Conservation (phyloP, 2,888 invertebrate species). For the Galeopsomyia nigrocyanea region DNA sequence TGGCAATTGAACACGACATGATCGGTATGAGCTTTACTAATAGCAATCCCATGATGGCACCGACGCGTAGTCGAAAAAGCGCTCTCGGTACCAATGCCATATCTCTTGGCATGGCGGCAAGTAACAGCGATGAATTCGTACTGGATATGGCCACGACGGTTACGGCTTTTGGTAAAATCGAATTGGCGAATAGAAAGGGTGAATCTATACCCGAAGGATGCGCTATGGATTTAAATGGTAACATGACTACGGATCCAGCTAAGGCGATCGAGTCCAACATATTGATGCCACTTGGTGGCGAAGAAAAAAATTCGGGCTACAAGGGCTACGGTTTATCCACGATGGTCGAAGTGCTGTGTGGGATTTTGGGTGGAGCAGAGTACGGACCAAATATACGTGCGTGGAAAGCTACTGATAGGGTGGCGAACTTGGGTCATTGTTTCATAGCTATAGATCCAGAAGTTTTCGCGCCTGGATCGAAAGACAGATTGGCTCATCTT, state of each 20-base stretch:
- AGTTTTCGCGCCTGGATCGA: slow-evolving; percentile 85
- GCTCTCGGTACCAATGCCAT: slow-evolving; percentile 93
- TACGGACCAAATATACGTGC: slow-evolving; percentile 85
- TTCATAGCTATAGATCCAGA: slow-evolving; percentile 89
- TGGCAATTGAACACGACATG: slow-evolving; percentile 79
- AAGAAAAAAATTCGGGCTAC: slow-evolving; percentile 83
- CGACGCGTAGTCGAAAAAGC: slow-evolving; percentile 83
- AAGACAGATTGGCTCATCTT: slow-evolving; percentile 79
- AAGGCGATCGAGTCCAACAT: slow-evolving; percentile 74
- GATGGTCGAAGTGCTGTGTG: slow-evolving; percentile 90
- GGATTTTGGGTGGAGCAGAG: slow-evolving; percentile 80
- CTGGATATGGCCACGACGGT: slow-evolving; percentile 97
- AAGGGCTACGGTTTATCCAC: slow-evolving; percentile 90
- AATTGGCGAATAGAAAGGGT: slow-evolving; percentile 84
- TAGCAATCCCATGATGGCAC: slow-evolving; percentile 90
- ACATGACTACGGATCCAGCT: slow-evolving; percentile 77
- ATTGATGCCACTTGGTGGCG: slow-evolving; percentile 82
- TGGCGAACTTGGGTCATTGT: slow-evolving; percentile 89
- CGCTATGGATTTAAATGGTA: slow-evolving; percentile 76
- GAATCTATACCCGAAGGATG: slow-evolving; percentile 86
- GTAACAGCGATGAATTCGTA: slow-evolving; percentile 81
- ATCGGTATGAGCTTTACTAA: slow-evolving; percentile 93
- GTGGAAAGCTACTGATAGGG: slow-evolving; percentile 78
- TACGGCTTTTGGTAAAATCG: slow-evolving; percentile 94
- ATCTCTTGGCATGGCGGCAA: slow-evolving; percentile 78